Evolutionary conservation across 2,113 vertebrate species (phyloP).

Genomic region (Laticauda colubrina): DNA sequence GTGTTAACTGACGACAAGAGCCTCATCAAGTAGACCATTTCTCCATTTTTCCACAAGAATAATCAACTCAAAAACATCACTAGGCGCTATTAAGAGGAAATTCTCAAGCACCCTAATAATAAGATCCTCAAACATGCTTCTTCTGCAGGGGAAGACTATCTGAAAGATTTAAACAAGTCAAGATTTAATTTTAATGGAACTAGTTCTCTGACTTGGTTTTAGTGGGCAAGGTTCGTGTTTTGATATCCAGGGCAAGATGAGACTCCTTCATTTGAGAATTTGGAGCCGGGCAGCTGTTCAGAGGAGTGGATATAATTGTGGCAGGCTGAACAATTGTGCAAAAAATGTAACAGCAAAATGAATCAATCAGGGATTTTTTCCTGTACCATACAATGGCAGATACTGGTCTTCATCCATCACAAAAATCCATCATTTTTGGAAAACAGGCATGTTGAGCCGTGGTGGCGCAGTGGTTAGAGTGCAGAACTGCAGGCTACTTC

Average conservation of each 20-base stretch:
- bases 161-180: not conserved
- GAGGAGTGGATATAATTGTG: conserved; percentile 46
- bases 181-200: conserved; percentile 48
- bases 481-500: no score
- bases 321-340: conserved; percentile 47
- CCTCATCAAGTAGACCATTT: not conserved
- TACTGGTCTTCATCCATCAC: conserved; percentile 98
- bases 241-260: conserved; percentile 48
- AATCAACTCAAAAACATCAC: not conserved
- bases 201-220: conserved; percentile 35
- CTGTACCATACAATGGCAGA: conserved; percentile 75
- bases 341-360: not conserved
- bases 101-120: not conserved
- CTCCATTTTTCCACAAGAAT: not conserved
- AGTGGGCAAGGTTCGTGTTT: conserved; percentile 56
- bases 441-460: conserved; percentile 50
- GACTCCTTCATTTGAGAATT: conserved; percentile 36
- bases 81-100: not conserved
- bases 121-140: not conserved
- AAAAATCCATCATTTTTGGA: conserved; percentile 80
- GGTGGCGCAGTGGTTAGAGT: no score
- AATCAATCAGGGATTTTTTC: conserved; percentile 75
- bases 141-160: not conserved
- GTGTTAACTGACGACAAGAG: not conserved
- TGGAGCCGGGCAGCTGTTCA: conserved; percentile 18